Base-by-base conservation (phyloP, 2,113 vertebrate species). In the Microtus ochrogaster region DNA sequence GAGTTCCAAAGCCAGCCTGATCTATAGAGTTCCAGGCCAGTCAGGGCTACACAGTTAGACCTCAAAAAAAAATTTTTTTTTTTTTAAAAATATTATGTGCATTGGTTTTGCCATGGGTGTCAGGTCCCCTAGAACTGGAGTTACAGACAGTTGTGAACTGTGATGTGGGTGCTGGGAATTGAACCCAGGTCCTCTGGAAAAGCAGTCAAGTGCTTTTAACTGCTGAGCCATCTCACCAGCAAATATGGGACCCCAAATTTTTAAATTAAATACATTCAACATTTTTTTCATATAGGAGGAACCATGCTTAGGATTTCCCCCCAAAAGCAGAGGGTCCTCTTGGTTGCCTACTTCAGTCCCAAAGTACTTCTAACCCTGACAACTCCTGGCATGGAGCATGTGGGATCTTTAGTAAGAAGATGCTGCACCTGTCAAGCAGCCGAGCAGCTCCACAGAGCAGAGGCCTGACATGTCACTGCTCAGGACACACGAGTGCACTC, bases 341-440 rank as follows among this genome's bases (percentile, higher is more conserved):
- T 95, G 84, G n/a, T 63, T 92, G 73, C 7, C 73, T 44, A 74
- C n/a, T 88, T 95, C 49, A 76, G 26, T 63, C 17, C 26, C 36
- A 52, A 90, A 87, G 74, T 86, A 39, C 14, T 68, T 92, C 84
- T 79, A 89, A 78, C 49, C 66, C 61, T 52, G 30, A 77, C 90
- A 92, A 65, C 24, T 86, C 44, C 13, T 17, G 65, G 58, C 28
- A 78, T 0, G 19, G 91, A 41, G n/a, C 30, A 2, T 76, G 33
- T 83, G 26, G 55, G 22, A 1, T 55, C n/a, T 9, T 58, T 26
- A 44, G 49, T 41, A 93, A 83, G 83, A 88, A 92, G 68, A 70
- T 89, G 76, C 91, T 76, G 61, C 94, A 65, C 76, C 84, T 73
- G 33, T 11, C 81, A 49, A 76, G 19, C 4, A n/a, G 79, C 16